Evolutionary conservation across 2,797 vertebrate species (phyloP).

Genomic region (Macropus fuliginosus): DNA sequence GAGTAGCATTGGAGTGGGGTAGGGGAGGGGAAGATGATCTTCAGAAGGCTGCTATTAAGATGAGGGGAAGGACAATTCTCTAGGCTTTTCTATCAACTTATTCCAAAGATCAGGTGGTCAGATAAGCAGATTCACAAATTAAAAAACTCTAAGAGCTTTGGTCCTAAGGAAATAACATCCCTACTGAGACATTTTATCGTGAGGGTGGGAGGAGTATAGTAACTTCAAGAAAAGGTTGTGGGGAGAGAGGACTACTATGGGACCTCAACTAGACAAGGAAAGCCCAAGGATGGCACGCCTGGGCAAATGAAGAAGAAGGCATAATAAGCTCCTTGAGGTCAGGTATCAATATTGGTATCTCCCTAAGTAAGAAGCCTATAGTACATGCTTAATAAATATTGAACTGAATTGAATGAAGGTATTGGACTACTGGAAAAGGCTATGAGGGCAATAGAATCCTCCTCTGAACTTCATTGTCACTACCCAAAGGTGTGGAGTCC

Average conservation of each 20-base stretch:
- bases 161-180: background rate
- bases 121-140: background rate
- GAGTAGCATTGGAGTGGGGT: too few species aligned
- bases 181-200: background rate
- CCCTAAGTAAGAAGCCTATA: background rate
- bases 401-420: background rate
- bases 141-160: background rate
- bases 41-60: background rate
- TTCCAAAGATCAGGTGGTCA: background rate
- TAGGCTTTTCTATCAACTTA: background rate
- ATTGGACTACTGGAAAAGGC: background rate
- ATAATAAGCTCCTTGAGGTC: background rate
- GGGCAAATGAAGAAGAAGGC: background rate
- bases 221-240: background rate
- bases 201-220: background rate
- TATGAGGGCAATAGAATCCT: background rate
- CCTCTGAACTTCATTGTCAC: background rate
- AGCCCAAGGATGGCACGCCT: background rate
- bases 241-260: background rate
- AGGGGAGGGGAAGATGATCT: too few species aligned
- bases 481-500: background rate
- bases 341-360: background rate
- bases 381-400: background rate
- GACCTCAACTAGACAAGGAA: background rate
- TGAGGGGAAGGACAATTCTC: background rate